These are phyloP conservation scores for Malacosoma neustria DNA, from an alignment of 2,888 invertebrate species.

Conservation along the genomic window DNA sequence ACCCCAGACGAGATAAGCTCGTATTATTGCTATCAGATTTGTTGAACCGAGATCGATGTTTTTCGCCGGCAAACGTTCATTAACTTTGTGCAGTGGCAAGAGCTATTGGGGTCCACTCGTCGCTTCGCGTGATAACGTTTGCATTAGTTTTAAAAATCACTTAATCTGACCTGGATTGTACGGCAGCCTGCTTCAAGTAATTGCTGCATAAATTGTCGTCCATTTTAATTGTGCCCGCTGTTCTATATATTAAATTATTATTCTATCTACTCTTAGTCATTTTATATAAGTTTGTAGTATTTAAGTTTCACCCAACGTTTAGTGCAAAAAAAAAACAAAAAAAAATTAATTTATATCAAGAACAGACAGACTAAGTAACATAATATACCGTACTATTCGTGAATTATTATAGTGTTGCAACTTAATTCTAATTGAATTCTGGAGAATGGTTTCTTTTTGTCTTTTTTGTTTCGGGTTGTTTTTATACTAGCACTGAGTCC, in stretches of 20 bases:
- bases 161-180: slow-evolving; percentile 68
- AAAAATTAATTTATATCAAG: no score
- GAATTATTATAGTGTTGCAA: no score
- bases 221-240: slow-evolving; percentile 47
- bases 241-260: slow-evolving; percentile 14
- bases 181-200: slow-evolving; percentile 57
- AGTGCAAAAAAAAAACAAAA: slow-evolving; percentile 2
- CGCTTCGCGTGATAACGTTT: slow-evolving; percentile 54
- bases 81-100: slow-evolving; percentile 42
- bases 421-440: no score
- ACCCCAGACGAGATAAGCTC: no score
- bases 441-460: no score
- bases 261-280: no score
- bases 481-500: no score
- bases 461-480: no score
- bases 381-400: no score
- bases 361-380: no score
- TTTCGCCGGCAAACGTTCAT: slow-evolving; percentile 42
- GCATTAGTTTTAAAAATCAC: slow-evolving; percentile 69
- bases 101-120: slow-evolving; percentile 37
- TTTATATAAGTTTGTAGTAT: no score
- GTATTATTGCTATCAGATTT: no score
- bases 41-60: slow-evolving; percentile 13
- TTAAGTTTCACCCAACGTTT: slow-evolving; percentile 1
- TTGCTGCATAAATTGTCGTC: slow-evolving; percentile 65